These are phyloP conservation scores for Pteropus rufus DNA, from an alignment of 2,797 vertebrate genomes.

Conservation along the genomic window DNA sequence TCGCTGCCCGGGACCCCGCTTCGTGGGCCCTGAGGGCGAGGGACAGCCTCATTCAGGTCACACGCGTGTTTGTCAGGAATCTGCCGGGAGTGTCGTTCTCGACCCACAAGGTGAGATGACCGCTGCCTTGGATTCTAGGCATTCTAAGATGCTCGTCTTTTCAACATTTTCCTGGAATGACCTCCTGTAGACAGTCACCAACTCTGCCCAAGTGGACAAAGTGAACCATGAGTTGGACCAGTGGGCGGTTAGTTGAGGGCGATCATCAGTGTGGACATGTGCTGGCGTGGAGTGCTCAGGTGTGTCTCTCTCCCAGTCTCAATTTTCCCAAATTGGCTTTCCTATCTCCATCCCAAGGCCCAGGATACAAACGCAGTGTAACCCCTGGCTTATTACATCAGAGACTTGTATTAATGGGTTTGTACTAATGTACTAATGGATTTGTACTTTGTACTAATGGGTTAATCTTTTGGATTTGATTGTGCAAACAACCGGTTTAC, in stretches of 20 bases:
- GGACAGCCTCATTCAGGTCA: neutral
- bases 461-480: neutral
- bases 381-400: neutral
- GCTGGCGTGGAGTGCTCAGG: neutral
- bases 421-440: neutral
- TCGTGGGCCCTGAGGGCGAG: neutral
- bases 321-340: neutral
- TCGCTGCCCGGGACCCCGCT: neutral
- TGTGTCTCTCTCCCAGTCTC: neutral
- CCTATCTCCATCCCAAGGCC: neutral
- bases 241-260: neutral
- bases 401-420: no score
- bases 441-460: neutral
- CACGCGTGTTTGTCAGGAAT: neutral
- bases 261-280: neutral
- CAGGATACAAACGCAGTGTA: neutral
- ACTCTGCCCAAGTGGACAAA: neutral
- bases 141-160: neutral
- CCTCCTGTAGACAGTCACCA: neutral
- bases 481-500: neutral
- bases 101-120: neutral
- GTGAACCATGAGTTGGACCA: neutral
- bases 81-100: neutral
- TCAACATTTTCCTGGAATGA: neutral
- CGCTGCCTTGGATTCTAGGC: neutral